Evolutionary conservation across 2,797 vertebrate species (phyloP).

Genomic region (Hapalemur alaotrensis): DNA sequence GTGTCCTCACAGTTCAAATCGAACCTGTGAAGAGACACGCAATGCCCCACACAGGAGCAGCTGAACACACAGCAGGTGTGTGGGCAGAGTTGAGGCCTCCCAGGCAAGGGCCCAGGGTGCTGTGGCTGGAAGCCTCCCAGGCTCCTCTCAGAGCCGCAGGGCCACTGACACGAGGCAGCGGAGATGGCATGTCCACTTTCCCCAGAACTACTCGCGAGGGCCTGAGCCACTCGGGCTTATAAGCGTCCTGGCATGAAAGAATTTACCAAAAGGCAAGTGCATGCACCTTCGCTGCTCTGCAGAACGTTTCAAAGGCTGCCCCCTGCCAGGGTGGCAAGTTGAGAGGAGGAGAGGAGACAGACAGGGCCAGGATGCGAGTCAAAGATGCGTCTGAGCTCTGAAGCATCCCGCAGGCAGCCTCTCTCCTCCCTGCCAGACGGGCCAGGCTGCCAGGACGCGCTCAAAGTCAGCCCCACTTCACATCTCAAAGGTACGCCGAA

Average conservation of each 20-base stretch:
- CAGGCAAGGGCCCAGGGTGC: neutral
- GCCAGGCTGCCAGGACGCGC: fast-evolving
- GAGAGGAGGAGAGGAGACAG: neutral
- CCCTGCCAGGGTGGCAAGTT: neutral
- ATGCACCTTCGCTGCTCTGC: neutral
- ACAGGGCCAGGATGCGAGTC: neutral
- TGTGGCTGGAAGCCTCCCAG: neutral
- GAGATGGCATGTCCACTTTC: neutral
- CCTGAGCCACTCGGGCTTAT: neutral
- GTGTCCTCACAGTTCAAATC: neutral
- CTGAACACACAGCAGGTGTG: fast-evolving
- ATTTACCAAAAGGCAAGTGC: neutral
- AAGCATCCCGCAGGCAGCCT: fast-evolving
- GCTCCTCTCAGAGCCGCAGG: neutral
- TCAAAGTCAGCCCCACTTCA: neutral
- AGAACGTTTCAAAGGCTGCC: neutral
- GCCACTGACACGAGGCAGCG: neutral
- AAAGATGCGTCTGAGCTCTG: neutral
- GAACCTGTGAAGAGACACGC: neutral
- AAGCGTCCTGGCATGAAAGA: neutral
- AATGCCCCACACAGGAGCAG: neutral
- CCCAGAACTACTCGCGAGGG: neutral
- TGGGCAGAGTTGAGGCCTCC: neutral
- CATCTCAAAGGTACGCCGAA: neutral
- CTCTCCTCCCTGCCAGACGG: fast-evolving